phyloP scores from a whole-genome alignment of 2,888 invertebrate species.

The Metopia argyrocephala region DNA sequence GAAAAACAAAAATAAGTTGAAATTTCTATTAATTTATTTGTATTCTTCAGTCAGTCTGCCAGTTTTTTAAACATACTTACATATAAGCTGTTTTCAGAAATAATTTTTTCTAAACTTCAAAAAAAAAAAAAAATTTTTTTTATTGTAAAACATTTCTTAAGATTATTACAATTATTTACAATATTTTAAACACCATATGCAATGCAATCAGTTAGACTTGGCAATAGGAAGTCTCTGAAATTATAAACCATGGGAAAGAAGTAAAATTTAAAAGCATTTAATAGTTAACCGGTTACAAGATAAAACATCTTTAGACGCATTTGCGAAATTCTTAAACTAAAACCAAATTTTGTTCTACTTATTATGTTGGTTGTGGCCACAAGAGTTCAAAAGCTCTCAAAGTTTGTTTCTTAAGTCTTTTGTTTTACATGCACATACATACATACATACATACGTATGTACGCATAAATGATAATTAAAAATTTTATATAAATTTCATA shows the following conservation, averaged over 20 bases:
- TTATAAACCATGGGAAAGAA: slow-evolving; percentile 30
- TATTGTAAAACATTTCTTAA: neutral
- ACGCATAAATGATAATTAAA: neutral
- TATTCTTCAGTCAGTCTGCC: too few relatives aligned
- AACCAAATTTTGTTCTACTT: slow-evolving; percentile 23
- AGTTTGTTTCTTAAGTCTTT: slow-evolving; percentile 34
- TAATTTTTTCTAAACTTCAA: too few relatives aligned
- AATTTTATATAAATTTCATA: neutral
- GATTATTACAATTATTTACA: neutral
- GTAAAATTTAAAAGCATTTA: neutral
- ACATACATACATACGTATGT: too few relatives aligned
- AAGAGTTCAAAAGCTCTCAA: neutral
- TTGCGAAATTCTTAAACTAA: slow-evolving; percentile 26
- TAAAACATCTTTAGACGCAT: neutral
- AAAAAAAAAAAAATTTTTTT: too few relatives aligned
- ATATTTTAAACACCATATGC: neutral
- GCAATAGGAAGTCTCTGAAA: slow-evolving; percentile 20
- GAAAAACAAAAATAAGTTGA: too few relatives aligned
- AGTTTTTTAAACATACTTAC: too few relatives aligned
- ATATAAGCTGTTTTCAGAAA: too few relatives aligned
- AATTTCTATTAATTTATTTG: too few relatives aligned
- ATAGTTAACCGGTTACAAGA: slow-evolving; percentile 22
- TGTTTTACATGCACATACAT: too few relatives aligned
- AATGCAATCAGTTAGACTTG: neutral
- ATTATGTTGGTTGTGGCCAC: neutral